Base-by-base conservation (phyloP, 1,140 invertebrate genomes). In the Subanguina moxae region DNA sequence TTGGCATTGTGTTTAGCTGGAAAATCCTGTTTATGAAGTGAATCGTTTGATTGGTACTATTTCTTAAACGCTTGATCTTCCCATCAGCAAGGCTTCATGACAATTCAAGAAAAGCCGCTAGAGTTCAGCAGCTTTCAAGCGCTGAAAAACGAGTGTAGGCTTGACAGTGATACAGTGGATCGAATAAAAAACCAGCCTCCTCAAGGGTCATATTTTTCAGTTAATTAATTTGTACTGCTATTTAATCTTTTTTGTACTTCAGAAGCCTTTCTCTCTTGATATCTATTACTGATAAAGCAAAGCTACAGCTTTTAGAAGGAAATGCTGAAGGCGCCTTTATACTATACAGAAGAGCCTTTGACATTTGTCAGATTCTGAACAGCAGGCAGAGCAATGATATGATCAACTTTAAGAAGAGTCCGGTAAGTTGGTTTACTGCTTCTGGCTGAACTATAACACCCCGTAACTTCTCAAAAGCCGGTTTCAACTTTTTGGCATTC, bases 201-300 rank as follows among this genome's bases (percentile, higher is more conserved):
- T 11, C 3, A 38, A 38, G 11, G 11, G 32, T 38, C 3, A n/a
- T n/a, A n/a, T n/a, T n/a, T n/a, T n/a, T n/a, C n/a, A n/a, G n/a
- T n/a, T n/a, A n/a, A n/a, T n/a, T n/a, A n/a, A n/a, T n/a, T 23
- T 57, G 3, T 57, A 11, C 21, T 28, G 11, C 11, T 25, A 57
- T 25, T 23, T 11, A 57, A 57, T 23, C 52, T 57, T 57, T 23
- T 25, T 38, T 30, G 3, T 61, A 5, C 7, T 61, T 61, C 58
- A 61, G 58, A 28, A 21, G 58, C 28, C 28, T 61, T 3, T n/a
- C 28, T 61, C 58, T 61, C 17, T 3, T 61, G 27, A 61, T 61
- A 45, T 45, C n/a, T 19, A 3, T 61, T 3, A 32, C 42, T 27
- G 58, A 61, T 15, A 32, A 19, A 61, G 58, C 58, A 3, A 32